Evolutionary conservation across 2,113 vertebrate genomes (phyloP), one percentile per base, ranked within the genome.

Genomic region (Dascyllus trimaculatus): DNA sequence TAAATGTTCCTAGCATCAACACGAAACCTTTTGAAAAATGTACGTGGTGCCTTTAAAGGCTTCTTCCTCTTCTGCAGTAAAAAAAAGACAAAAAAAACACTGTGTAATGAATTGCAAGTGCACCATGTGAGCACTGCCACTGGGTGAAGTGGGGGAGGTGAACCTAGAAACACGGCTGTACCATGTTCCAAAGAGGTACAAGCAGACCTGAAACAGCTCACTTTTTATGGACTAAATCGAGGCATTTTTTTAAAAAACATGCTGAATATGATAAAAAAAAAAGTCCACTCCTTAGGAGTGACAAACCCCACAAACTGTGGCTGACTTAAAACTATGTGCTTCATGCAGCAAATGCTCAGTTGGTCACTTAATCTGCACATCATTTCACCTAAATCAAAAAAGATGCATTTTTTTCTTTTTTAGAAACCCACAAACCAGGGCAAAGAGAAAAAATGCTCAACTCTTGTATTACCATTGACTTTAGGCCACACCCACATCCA

Each of bases 401-500:
- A 26, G 19, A 43, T 71, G 11, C 2, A 32, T 32, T 43, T 43
- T 14, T 35, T 19, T 63, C 10, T 49, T 17, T 75, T 48, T 74
- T 18, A 40, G 2, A 64, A 60, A 64, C 22, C n/a, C 22, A 65
- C 48, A 59, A 45, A 10, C 40, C 2, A 59, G 11, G 14, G 3
- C 21, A 54, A n/a, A 18, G 3, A 67, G 14, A 66, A 83, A 49
- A 78, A 70, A 48, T 60, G 60, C 49, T 59, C 19, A 64, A 65
- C 24, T 67, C 46, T 51, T 45, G 21, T 43, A 65, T 58, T 82
- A 43, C 53, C 35, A 75, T 51, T 64, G 29, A 84, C 54, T 68
- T 91, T 92, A 92, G 51, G 80, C 90, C 91, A 89, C 90, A 90
- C 90, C 91, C 83, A 92, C 82, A 86, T 84, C 56, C 64, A 65